Percentiles rank a stretch among this genome's conserved stretches.
phyloP scores from a whole-genome alignment of 2,797 vertebrate genomes.

The Anguilla obscura region DNA sequence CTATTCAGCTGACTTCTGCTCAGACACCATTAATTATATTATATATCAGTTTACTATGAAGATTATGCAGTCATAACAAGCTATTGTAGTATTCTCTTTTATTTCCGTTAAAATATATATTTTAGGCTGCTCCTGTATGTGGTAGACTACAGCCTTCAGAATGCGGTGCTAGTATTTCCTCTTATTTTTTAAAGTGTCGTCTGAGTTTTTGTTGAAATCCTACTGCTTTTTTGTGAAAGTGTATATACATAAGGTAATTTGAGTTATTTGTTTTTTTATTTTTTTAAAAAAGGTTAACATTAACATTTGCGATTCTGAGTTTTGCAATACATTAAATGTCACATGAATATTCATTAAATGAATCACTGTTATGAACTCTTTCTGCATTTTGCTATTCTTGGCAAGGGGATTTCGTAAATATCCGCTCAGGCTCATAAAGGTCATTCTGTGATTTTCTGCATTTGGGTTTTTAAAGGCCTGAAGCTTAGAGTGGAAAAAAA shows the following conservation, averaged over 20 bases:
- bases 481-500: slow-evolving; percentile 31
- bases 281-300: background rate
- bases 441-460: slow-evolving; percentile 22
- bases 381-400: background rate
- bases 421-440: slow-evolving; percentile 9
- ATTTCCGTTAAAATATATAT: background rate
- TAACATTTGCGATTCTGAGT: background rate
- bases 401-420: slow-evolving; percentile 1
- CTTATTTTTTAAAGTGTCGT: background rate
- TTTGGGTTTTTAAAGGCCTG: slow-evolving; percentile 24
- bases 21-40: background rate
- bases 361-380: background rate
- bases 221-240: background rate
- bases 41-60: background rate
- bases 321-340: slow-evolving; percentile 7
- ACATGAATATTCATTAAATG: slow-evolving; percentile 7
- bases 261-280: background rate
- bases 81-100: background rate
- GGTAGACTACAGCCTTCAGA: background rate
- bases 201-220: background rate
- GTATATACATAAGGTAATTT: background rate
- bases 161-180: background rate
- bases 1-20: background rate
- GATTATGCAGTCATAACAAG: background rate
- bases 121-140: background rate